Conservation (phyloP, 1,140 invertebrate species). For the Leptoteleia sp. region DNA sequence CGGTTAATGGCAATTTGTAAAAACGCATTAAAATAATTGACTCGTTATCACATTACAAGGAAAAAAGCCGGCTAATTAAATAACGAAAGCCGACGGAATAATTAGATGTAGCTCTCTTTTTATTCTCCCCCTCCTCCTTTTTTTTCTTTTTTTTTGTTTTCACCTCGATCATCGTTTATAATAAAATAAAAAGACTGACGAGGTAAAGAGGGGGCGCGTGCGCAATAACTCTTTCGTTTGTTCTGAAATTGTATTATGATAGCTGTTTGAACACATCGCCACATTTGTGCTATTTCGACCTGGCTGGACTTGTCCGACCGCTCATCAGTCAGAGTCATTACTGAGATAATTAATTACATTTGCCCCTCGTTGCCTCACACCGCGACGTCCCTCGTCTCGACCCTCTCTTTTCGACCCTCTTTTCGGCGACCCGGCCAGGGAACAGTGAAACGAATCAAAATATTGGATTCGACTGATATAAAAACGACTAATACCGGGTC, state of each 20-base stretch:
- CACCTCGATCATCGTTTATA: background rate
- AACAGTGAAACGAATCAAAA: conserved; percentile 76
- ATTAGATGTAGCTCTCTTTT: conserved; percentile 28
- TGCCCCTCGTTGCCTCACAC: conserved; percentile 76
- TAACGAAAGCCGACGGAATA: conserved; percentile 16
- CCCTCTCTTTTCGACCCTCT: conserved; percentile 57
- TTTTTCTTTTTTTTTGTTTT: too few species aligned
- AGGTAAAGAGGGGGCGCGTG: too few species aligned
- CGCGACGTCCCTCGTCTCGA: conserved; percentile 64
- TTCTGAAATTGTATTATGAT: conserved; percentile 63
- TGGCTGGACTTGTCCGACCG: conserved; percentile 81
- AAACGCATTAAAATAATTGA: conserved; percentile 50
- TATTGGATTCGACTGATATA: conserved; percentile 71
- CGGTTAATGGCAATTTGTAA: conserved; percentile 33
- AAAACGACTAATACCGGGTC: conserved; percentile 32
- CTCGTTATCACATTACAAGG: conserved; percentile 12
- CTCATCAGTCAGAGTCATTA: conserved; percentile 83
- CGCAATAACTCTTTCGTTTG: conserved; percentile 52
- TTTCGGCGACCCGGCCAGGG: conserved; percentile 60
- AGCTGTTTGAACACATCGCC: conserved; percentile 75
- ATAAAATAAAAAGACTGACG: too few species aligned
- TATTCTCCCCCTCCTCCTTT: too few species aligned
- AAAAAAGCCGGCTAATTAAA: conserved; percentile 33
- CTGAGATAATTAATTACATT: conserved; percentile 83
- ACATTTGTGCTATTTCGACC: conserved; percentile 78